A percentile compares a stretch with the other conserved stretches of the same genome.
These are phyloP conservation scores for Karalla daura DNA, from an alignment of 2,797 vertebrate species.

Conservation along the genomic window DNA sequence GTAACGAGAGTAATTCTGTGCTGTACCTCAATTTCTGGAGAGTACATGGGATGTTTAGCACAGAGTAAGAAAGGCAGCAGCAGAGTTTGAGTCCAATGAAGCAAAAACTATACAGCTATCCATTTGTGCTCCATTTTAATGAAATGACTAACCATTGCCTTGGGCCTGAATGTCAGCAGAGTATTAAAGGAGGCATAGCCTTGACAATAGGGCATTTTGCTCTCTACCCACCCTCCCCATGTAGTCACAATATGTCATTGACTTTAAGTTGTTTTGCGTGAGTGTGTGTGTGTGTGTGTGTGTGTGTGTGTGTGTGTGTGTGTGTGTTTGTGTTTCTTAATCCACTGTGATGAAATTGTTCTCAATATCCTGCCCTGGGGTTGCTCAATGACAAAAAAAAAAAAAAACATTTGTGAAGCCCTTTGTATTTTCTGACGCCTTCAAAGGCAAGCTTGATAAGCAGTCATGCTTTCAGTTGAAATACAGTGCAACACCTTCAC, in stretches of 20 bases:
- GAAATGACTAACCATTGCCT: conserved; percentile 80
- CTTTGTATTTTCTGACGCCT: conserved; percentile 50
- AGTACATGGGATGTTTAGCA: conserved; percentile 40
- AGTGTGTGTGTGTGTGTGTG: no score
- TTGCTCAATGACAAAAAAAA: no score
- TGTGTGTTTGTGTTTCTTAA: conserved; percentile 50
- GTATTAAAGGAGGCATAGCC: conserved; percentile 73
- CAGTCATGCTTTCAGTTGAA: conserved; percentile 33
- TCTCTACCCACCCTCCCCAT: conserved; percentile 48
- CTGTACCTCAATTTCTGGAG: conserved; percentile 49
- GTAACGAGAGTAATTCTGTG: conserved; percentile 22
- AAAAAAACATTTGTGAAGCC: conserved; percentile 36
- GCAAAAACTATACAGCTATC: conserved; percentile 68
- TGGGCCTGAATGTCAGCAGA: conserved; percentile 69
- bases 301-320: no score
- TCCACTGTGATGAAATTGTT: conserved; percentile 67
- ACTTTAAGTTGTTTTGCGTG: conserved; percentile 50
- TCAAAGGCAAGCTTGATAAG: conserved; percentile 45
- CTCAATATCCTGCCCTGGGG: conserved; percentile 56
- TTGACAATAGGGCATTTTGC: conserved; percentile 59
- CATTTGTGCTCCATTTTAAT: conserved; percentile 79
- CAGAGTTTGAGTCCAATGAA: conserved; percentile 68
- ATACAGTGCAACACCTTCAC: conserved; percentile 33
- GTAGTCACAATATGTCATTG: conserved; percentile 52
- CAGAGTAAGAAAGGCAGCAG: conserved; percentile 24